Conservation (phyloP, 2,113 vertebrate genomes). For the Chionis minor region DNA sequence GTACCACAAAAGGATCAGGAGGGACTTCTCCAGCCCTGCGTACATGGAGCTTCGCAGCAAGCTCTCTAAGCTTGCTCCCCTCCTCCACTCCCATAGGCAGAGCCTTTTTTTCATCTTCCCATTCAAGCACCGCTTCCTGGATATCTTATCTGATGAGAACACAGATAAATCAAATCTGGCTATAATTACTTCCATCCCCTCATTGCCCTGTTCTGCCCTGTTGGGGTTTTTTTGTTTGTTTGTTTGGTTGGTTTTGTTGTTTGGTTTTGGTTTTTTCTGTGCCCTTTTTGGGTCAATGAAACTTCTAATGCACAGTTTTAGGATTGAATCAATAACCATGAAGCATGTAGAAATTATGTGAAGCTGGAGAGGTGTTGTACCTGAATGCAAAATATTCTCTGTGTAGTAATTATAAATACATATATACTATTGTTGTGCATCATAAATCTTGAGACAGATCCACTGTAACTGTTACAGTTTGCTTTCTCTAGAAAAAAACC, state of each 20-base stretch:
- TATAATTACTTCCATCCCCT: background rate
- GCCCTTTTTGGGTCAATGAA: background rate
- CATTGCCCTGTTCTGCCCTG: background rate
- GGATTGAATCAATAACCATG: background rate
- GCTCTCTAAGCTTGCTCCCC: background rate
- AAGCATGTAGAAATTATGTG: background rate
- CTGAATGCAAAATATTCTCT: background rate
- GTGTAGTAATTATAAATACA: background rate
- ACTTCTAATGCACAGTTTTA: background rate
- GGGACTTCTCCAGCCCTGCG: background rate
- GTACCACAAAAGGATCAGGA: background rate
- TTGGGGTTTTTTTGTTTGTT: background rate
- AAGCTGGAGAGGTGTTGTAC: background rate
- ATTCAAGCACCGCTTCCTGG: background rate
- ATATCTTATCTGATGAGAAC: background rate
- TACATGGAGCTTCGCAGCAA: background rate
- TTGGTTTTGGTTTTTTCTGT: background rate
- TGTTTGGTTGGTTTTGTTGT: no score
- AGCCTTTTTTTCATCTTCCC: background rate
- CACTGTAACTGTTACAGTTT: background rate
- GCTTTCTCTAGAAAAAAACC: background rate
- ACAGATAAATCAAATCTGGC: background rate
- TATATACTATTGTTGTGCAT: background rate
- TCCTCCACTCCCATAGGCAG: background rate
- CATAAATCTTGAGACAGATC: background rate